These are phyloP conservation scores for Pyralis farinalis DNA, from an alignment of 2,888 invertebrate species.

Conservation along the genomic window DNA sequence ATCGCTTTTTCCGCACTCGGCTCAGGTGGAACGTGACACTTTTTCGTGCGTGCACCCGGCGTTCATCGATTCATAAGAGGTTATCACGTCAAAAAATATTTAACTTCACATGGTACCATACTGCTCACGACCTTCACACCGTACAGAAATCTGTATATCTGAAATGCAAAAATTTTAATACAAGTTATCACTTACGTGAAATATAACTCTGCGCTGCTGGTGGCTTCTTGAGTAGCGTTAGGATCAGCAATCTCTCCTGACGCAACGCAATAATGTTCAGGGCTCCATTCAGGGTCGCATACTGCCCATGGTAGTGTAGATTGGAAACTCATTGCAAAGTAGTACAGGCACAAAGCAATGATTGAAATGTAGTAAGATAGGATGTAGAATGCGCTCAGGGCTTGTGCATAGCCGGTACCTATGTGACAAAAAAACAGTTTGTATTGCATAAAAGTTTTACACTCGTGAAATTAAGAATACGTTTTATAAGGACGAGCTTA, in stretches of 20 bases:
- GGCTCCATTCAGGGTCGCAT: conserved; percentile 81
- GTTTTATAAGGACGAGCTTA: too few relatives aligned
- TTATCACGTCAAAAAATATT: too few relatives aligned
- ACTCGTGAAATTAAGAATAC: too few relatives aligned
- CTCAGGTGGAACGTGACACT: too few relatives aligned
- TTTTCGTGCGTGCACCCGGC: too few relatives aligned
- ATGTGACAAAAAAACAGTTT: conserved; percentile 22
- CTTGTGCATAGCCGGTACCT: conserved; percentile 88
- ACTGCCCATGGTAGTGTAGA: conserved; percentile 86
- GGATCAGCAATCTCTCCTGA: conserved; percentile 45
- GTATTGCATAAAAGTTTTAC: too few relatives aligned
- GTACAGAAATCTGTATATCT: too few relatives aligned
- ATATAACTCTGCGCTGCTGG: conserved; percentile 81
- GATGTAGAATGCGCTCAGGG: conserved; percentile 83
- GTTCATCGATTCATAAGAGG: too few relatives aligned
- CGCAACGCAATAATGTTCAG: conserved; percentile 51
- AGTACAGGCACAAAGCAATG: conserved; percentile 87
- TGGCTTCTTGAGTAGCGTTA: conserved; percentile 29
- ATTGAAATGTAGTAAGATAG: conserved; percentile 89
- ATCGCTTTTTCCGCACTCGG: too few relatives aligned
- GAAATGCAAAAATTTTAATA: too few relatives aligned
- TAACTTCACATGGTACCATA: too few relatives aligned
- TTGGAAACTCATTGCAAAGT: conserved; percentile 86
- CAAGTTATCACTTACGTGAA: conserved; percentile 83
- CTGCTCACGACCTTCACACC: too few relatives aligned